A percentile compares a stretch with the other conserved stretches of the same genome.
These are phyloP conservation scores for Cyphomyrus plagiostoma DNA, from an alignment of 2,113 vertebrate genomes.

Conservation along the genomic window DNA sequence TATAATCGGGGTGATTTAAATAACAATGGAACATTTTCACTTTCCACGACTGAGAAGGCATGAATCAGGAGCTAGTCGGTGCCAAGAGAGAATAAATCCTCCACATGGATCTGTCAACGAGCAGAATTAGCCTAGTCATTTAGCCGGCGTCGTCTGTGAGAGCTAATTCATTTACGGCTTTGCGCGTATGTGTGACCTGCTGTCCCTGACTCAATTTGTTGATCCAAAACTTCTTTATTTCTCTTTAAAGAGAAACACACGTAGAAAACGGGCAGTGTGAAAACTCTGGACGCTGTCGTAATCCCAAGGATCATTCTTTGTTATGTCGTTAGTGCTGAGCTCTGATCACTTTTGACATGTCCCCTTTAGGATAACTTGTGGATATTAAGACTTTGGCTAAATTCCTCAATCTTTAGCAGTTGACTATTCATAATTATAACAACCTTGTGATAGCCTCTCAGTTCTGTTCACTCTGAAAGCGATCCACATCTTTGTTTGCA, in stretches of 20 bases:
- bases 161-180: slow-evolving; percentile 15
- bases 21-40: background rate
- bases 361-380: background rate
- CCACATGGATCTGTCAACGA: background rate
- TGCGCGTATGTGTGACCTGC: background rate
- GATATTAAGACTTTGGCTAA: background rate
- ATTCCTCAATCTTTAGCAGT: background rate
- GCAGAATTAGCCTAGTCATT: background rate
- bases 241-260: background rate
- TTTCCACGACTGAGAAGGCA: background rate
- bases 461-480: background rate
- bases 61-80: background rate
- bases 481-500: background rate
- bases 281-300: background rate
- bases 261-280: background rate
- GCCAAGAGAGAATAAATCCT: background rate
- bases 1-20: background rate
- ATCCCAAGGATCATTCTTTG: background rate
- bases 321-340: background rate
- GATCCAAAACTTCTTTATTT: background rate
- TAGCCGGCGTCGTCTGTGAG: background rate
- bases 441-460: background rate
- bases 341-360: background rate
- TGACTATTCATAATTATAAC: background rate
- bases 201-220: background rate